Evolutionary conservation across 2,888 invertebrate genomes (phyloP).

Genomic region (Zelleria hepariella): DNA sequence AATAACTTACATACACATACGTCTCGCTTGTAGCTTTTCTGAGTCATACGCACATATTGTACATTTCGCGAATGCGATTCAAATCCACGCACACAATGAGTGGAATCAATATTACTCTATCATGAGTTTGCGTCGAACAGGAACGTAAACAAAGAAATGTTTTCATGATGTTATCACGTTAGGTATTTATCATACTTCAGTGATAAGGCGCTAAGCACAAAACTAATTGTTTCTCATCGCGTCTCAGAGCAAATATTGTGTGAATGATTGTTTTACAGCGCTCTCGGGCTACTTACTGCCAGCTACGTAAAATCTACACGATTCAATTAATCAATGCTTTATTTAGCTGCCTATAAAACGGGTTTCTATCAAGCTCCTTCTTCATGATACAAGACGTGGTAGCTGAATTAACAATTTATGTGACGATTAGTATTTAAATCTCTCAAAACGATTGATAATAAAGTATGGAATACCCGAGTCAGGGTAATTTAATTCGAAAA

Average conservation of each 20-base stretch:
- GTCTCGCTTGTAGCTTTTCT: background rate
- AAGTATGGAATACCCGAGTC: too few relatives aligned
- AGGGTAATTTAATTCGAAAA: too few relatives aligned
- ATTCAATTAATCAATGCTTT: background rate
- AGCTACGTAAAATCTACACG: background rate
- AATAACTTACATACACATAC: slow-evolving; percentile 23
- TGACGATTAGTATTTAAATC: too few relatives aligned
- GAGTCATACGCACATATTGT: background rate
- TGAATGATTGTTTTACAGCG: background rate
- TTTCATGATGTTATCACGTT: slow-evolving; percentile 5
- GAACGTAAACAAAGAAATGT: slow-evolving; percentile 5
- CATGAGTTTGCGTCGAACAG: background rate
- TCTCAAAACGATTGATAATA: too few relatives aligned
- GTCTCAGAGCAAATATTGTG: slow-evolving; percentile 1
- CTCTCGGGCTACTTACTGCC: background rate
- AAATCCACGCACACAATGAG: background rate
- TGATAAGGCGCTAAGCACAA: background rate
- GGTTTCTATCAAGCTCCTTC: too few relatives aligned
- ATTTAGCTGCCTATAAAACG: too few relatives aligned
- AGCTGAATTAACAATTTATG: too few relatives aligned
- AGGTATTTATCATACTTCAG: slow-evolving; percentile 8
- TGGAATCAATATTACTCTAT: slow-evolving; percentile 21
- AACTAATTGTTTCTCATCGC: background rate
- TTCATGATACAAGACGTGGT: too few relatives aligned
- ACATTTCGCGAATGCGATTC: background rate